These are phyloP conservation scores for Perizoma flavofasciatum DNA, from an alignment of 2,888 invertebrate species.

Conservation along the genomic window DNA sequence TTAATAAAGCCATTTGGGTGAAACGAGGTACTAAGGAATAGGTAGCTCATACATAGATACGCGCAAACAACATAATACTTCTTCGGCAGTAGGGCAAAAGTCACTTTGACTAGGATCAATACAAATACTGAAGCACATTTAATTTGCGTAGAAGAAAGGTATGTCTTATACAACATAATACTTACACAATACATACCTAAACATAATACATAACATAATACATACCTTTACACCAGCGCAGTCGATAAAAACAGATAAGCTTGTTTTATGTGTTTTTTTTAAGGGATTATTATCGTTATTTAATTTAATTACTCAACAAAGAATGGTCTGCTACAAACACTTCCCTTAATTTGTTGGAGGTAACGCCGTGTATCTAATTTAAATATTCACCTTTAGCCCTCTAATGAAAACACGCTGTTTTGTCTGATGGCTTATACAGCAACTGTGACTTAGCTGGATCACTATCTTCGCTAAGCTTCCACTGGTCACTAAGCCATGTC, in stretches of 20 bases:
- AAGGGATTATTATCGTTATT: conserved; percentile 36
- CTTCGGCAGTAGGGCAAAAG: too few species aligned
- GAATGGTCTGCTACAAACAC: conserved; percentile 33
- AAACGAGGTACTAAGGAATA: too few species aligned
- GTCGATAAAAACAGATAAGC: conserved; percentile 10
- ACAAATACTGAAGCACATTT: too few species aligned
- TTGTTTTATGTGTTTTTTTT: conserved; percentile 25
- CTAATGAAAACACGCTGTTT: conserved; percentile 47
- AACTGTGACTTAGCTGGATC: neutral
- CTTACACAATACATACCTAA: too few species aligned
- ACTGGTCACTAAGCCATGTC: too few species aligned
- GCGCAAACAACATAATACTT: too few species aligned
- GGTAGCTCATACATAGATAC: too few species aligned
- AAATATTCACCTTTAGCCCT: conserved; percentile 50
- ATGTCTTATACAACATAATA: too few species aligned
- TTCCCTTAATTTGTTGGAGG: conserved; percentile 42
- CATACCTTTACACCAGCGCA: conserved; percentile 6
- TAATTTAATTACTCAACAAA: conserved; percentile 38
- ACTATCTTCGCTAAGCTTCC: too few species aligned
- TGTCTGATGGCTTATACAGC: conserved; percentile 29
- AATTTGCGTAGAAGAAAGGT: too few species aligned
- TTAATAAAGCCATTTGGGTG: too few species aligned
- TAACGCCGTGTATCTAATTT: conserved; percentile 48
- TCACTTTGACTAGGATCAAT: too few species aligned
- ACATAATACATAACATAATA: neutral